Evolutionary conservation across 2,888 invertebrate genomes (phyloP), one percentile per base, ranked within the genome.

Genomic region (Tetranychus piercei): DNA sequence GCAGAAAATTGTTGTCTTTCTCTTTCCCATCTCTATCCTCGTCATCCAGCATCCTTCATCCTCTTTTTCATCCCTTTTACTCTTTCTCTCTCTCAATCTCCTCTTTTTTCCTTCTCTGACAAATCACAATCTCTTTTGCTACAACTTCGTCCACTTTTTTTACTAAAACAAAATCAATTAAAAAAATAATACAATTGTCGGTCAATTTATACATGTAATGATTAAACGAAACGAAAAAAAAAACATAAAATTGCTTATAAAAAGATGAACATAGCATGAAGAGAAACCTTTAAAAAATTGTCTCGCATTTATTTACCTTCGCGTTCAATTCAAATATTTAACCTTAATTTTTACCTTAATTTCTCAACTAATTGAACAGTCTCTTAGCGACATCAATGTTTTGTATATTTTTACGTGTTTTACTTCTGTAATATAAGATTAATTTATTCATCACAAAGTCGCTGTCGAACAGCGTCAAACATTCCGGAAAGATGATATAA

Each of bases 231-330:
- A 55, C 55, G 45, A 55, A 1, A 55, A 55, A 15, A 55, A 55
- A 15, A 55, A 55, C 55, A 55, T 7, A 9, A 55, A 55, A 55
- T 55, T 15, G 15, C 9, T 55, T 55, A 55, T 15, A 55, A 55
- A 55, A 55, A 55, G 55, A 55, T 55, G 55, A 55, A 55, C 55
- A 55, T 55, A 55, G 55, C 55, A 55, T 55, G 55, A 55, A 55
- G 55, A 55, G 9, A 55, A 55, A 55, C 9, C 5, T 15, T 15
- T 55, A 55, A 55, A 55, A 55, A 6, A 34, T 34, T 34, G 34
- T 34, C 34, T 34, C 34, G 34, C 34, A 34, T 34, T 34, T 34
- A 34, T 34, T 34, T 34, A 34, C 34, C 34, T 34, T 34, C 34
- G 34, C 34, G 34, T 34, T 34, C 34, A 34, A 34, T 34, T 34